Conservation (phyloP, 2,888 invertebrate species). For the Drosophila villosipedis region DNA sequence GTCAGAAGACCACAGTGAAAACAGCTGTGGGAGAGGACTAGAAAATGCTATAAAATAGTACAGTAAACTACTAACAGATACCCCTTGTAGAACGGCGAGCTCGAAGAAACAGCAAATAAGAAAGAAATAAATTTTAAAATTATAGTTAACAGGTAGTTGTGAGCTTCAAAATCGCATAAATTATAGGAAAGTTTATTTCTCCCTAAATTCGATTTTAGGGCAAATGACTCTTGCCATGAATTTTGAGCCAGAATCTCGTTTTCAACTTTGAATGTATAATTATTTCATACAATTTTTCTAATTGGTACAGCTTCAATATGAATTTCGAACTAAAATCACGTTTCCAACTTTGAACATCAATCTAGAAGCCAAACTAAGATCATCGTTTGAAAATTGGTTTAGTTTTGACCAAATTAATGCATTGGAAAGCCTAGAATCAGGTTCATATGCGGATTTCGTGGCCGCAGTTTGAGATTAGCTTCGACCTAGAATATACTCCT, state of each 20-base stretch:
- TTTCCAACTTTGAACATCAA: not conserved
- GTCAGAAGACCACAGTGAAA: slow-evolving; percentile 37
- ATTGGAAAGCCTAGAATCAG: not conserved
- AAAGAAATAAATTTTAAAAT: not conserved
- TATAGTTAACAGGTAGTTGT: not conserved
- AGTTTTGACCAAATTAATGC: not conserved
- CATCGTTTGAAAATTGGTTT: not conserved
- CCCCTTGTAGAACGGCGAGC: not conserved
- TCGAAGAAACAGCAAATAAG: not conserved
- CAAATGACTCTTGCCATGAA: not conserved
- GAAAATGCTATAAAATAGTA: not conserved
- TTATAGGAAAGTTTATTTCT: not conserved
- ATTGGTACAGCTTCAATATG: no score
- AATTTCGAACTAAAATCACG: no score
- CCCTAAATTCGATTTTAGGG: not conserved
- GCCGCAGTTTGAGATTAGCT: not conserved
- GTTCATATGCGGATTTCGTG: not conserved
- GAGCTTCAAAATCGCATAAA: not conserved
- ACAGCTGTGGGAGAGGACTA: not conserved
- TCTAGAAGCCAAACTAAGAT: not conserved
- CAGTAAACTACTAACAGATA: not conserved
- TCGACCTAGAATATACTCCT: not conserved
- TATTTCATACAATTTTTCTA: no score
- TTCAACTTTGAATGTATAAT: no score
- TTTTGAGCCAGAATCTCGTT: not conserved